Evolutionary conservation across 2,888 invertebrate species (phyloP).

Genomic region (Poecilus cupreus): DNA sequence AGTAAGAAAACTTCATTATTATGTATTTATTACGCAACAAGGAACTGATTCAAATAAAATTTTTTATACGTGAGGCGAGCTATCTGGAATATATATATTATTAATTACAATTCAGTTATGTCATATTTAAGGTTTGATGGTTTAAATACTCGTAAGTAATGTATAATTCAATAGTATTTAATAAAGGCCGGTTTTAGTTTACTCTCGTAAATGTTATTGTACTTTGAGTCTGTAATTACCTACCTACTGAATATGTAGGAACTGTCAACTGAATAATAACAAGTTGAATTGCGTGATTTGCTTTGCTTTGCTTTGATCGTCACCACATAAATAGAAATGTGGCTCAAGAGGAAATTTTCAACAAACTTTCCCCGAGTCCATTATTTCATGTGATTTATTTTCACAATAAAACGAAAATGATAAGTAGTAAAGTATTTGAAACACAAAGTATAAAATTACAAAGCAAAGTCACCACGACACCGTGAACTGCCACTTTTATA

Average conservation of each 20-base stretch:
- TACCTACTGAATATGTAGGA: not conserved
- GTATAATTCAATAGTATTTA: too few species aligned
- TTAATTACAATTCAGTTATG: too few species aligned
- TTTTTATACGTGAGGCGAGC: too few species aligned
- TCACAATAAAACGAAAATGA: not conserved
- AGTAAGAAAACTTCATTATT: too few species aligned
- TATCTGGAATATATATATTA: too few species aligned
- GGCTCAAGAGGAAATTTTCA: not conserved
- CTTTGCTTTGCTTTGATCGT: conserved; percentile 16
- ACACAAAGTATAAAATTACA: not conserved
- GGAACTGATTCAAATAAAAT: too few species aligned
- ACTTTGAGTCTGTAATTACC: not conserved
- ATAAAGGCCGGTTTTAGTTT: too few species aligned
- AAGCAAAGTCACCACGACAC: not conserved
- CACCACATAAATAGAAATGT: not conserved
- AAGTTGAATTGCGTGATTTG: conserved; percentile 25
- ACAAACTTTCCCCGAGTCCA: not conserved
- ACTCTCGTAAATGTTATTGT: too few species aligned
- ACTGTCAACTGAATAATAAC: conserved; percentile 38
- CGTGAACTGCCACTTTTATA: not conserved
- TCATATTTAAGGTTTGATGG: too few species aligned
- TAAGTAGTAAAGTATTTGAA: not conserved
- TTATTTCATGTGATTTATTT: not conserved
- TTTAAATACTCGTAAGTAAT: too few species aligned
- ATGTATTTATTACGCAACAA: too few species aligned